Evolutionary conservation across 1,140 invertebrate species (phyloP).

Genomic region (Ylistrum balloti): DNA sequence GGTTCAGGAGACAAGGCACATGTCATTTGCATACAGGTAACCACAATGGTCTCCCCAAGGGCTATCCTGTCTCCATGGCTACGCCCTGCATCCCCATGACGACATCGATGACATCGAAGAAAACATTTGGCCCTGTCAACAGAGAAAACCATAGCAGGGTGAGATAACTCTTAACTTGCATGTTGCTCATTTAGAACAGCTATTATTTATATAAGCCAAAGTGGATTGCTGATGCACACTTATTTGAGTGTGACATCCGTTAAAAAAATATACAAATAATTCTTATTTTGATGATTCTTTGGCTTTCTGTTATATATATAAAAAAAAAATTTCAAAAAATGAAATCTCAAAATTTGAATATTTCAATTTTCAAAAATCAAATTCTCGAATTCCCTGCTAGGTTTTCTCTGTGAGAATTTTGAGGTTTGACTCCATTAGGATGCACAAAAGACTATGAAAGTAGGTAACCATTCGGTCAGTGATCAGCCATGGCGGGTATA

Average conservation of each 20-base stretch:
- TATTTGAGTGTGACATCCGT: slow-evolving; percentile 14
- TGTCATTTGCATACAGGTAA: slow-evolving; percentile 38
- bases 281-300: not conserved
- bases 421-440: slow-evolving; percentile 6
- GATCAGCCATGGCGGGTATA: not conserved
- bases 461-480: not conserved
- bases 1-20: slow-evolving; percentile 37
- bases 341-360: slow-evolving; percentile 40
- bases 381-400: slow-evolving; percentile 37
- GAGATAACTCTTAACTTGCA: slow-evolving; percentile 51
- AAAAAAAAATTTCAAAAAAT: slow-evolving; percentile 16
- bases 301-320: slow-evolving; percentile 22
- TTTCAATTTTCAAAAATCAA: slow-evolving; percentile 36
- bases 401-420: slow-evolving; percentile 39
- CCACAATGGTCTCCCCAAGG: slow-evolving; percentile 13
- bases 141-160: slow-evolving; percentile 68
- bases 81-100: slow-evolving; percentile 62
- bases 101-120: slow-evolving; percentile 58
- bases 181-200: slow-evolving; percentile 3
- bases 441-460: not conserved
- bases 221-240: not conserved
- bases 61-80: slow-evolving; percentile 38
- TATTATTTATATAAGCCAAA: slow-evolving; percentile 24
- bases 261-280: not conserved
- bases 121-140: slow-evolving; percentile 69